These are phyloP conservation scores for Dinocampus coccinellae DNA, from an alignment of 2,888 invertebrate genomes.

Conservation along the genomic window DNA sequence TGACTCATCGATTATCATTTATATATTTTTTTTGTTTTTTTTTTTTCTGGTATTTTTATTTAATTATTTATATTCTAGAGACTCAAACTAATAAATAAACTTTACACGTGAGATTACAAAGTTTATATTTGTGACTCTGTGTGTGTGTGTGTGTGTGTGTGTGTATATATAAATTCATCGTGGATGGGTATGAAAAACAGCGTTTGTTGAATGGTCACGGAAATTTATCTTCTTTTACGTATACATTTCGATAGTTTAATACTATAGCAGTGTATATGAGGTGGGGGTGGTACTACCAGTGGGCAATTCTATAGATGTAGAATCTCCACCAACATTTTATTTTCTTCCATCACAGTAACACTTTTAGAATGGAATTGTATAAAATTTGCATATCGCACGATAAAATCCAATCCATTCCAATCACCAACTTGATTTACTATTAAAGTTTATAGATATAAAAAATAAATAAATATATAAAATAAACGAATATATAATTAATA, in stretches of 20 bases:
- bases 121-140: too few species aligned
- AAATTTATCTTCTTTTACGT: neutral
- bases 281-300: neutral
- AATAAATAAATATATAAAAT: neutral
- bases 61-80: too few species aligned
- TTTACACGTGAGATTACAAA: neutral
- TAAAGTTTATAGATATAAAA: neutral
- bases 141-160: too few species aligned
- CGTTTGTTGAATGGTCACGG: too few species aligned
- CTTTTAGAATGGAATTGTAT: slow-evolving; percentile 40
- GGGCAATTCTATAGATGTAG: neutral
- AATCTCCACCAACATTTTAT: slow-evolving; percentile 44
- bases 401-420: slow-evolving; percentile 27
- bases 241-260: neutral
- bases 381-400: slow-evolving; percentile 48
- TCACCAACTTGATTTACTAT: neutral
- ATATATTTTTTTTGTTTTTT: too few species aligned
- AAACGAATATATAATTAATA: neutral
- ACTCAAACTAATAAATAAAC: too few species aligned
- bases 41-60: too few species aligned
- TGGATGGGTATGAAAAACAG: neutral
- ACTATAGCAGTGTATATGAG: neutral
- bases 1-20: too few species aligned
- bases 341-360: slow-evolving; percentile 38
- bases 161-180: too few species aligned